These are phyloP conservation scores for Pseudomyrmex sp. DNA, from an alignment of 1,140 invertebrate species.

Conservation along the genomic window DNA sequence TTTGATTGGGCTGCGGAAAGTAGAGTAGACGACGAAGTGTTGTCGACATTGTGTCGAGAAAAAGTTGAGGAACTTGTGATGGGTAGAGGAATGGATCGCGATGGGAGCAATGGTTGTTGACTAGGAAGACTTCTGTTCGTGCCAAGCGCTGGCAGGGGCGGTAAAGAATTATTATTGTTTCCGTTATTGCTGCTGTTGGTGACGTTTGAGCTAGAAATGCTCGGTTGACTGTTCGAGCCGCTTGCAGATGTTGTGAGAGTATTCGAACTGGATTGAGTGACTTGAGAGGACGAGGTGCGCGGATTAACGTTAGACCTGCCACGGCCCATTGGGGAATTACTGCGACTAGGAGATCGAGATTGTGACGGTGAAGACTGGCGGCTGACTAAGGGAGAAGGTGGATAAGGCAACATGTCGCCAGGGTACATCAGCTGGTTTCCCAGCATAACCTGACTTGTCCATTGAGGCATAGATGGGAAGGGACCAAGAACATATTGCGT, in stretches of 20 bases:
- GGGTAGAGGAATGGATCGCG: slow-evolving; percentile 69
- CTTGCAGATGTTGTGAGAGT: slow-evolving; percentile 76
- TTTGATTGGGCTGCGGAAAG: slow-evolving; percentile 69
- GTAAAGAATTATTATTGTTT: slow-evolving; percentile 68
- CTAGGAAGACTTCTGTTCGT: slow-evolving; percentile 78
- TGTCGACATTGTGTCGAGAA: slow-evolving; percentile 73
- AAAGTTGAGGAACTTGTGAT: slow-evolving; percentile 64
- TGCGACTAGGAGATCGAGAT: slow-evolving; percentile 83
- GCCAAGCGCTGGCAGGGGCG: slow-evolving; percentile 70
- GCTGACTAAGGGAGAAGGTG: slow-evolving; percentile 84
- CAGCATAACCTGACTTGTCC: slow-evolving; percentile 82
- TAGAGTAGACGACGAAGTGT: slow-evolving; percentile 65
- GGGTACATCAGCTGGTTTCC: slow-evolving; percentile 83
- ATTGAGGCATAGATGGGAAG: slow-evolving; percentile 81
- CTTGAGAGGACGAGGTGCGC: slow-evolving; percentile 75
- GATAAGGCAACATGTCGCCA: slow-evolving; percentile 80
- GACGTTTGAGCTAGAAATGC: slow-evolving; percentile 70
- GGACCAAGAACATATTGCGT: slow-evolving; percentile 81
- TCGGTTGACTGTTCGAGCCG: slow-evolving; percentile 76
- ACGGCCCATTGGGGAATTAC: slow-evolving; percentile 81
- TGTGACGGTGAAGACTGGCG: slow-evolving; percentile 85
- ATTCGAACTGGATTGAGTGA: slow-evolving; percentile 74
- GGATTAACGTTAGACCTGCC: slow-evolving; percentile 70
- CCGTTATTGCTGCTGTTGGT: slow-evolving; percentile 25
- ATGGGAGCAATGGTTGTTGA: slow-evolving; percentile 76